A percentile compares a stretch with the other conserved stretches of the same genome.
Evolutionary conservation across 37 sponge, comb jelly and placozoan genomes (phyloP).

Genomic region (Mnemiopsis leidyi): DNA sequence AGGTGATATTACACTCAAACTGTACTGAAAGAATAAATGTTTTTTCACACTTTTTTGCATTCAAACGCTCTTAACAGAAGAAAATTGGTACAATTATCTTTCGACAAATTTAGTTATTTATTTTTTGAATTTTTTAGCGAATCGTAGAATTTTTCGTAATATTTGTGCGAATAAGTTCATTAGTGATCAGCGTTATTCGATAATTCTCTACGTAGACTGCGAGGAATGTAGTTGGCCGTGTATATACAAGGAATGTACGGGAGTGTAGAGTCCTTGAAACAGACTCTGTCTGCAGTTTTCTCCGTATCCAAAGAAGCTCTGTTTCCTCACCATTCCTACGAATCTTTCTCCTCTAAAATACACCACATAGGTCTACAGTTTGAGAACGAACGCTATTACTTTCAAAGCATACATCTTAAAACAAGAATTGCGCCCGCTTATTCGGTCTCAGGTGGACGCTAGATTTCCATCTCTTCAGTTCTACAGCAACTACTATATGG

Average conservation of each 20-base stretch:
- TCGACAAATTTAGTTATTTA: too few species aligned
- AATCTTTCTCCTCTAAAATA: slow-evolving; percentile 2
- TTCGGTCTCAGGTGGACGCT: too few species aligned
- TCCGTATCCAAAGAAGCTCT: background rate
- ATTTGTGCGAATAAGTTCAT: background rate
- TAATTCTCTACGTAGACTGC: background rate
- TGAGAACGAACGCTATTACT: too few species aligned
- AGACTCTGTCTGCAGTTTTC: background rate
- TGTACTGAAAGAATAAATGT: too few species aligned
- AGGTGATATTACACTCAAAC: too few species aligned
- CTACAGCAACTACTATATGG: too few species aligned
- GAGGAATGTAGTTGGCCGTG: background rate
- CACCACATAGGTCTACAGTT: background rate
- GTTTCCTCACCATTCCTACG: background rate
- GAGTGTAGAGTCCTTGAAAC: background rate
- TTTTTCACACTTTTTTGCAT: too few species aligned
- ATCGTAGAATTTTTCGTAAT: background rate
- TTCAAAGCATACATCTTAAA: too few species aligned
- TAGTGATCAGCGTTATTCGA: background rate
- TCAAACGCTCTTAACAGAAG: too few species aligned
- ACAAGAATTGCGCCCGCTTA: too few species aligned
- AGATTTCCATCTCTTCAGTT: too few species aligned
- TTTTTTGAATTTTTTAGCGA: background rate
- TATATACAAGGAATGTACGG: background rate
- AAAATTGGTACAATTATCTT: too few species aligned